Percentiles rank a stretch among this genome's conserved stretches.
Evolutionary conservation across 2,797 vertebrate species (phyloP).

Genomic region (Luscinia luscinia): DNA sequence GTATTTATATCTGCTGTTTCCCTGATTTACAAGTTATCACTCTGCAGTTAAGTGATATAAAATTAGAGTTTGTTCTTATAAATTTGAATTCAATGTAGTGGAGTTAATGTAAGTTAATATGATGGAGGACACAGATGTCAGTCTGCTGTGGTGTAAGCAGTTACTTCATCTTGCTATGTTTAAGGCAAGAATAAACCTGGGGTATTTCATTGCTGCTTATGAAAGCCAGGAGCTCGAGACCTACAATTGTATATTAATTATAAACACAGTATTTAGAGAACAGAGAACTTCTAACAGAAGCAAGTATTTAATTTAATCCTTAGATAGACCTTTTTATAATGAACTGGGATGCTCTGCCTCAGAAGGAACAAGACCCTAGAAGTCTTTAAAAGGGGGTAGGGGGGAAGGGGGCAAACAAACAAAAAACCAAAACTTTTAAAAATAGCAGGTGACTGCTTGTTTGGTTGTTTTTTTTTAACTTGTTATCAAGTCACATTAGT

Average conservation of each 20-base stretch:
- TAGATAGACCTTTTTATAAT: neutral
- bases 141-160: neutral
- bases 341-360: neutral
- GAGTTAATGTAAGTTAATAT: neutral
- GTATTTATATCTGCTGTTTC: neutral
- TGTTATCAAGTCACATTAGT: neutral
- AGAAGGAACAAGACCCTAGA: neutral
- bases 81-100: neutral
- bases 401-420: neutral
- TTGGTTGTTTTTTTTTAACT: neutral
- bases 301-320: neutral
- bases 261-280: neutral
- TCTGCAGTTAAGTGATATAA: neutral
- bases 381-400: neutral
- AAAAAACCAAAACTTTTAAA: neutral
- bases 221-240: conserved; percentile 3
- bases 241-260: neutral
- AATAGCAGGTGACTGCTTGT: neutral
- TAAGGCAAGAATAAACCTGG: neutral
- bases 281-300: neutral
- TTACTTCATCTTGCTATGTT: neutral
- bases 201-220: neutral
- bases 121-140: neutral
- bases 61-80: neutral
- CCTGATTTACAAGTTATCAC: neutral